Percentiles rank a stretch among this genome's conserved stretches.
These are phyloP conservation scores for Anas flavirostris DNA, from an alignment of 2,797 vertebrate species.

Conservation along the genomic window DNA sequence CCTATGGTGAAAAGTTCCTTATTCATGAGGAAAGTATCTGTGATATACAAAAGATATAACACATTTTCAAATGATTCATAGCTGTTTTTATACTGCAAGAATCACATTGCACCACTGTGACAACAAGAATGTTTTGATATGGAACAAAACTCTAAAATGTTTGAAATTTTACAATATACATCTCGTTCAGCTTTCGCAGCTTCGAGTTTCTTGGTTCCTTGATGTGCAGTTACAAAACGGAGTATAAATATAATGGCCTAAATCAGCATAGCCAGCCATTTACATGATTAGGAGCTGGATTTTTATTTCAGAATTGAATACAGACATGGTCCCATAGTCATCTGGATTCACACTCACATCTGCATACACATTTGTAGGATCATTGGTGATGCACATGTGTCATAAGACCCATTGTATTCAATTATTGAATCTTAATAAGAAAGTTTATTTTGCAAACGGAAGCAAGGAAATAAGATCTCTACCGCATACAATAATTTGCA, in stretches of 20 bases:
- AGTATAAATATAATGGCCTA: not conserved
- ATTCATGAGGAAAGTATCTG: not conserved
- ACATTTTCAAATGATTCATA: not conserved
- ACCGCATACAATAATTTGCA: not conserved
- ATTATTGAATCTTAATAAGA: not conserved
- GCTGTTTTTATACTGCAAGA: not conserved
- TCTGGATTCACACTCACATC: not conserved
- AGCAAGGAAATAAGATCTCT: not conserved
- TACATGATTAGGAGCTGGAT: not conserved
- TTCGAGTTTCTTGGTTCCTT: not conserved
- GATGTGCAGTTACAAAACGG: not conserved
- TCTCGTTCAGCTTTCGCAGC: not conserved
- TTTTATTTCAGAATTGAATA: conserved; percentile 8
- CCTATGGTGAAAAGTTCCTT: conserved; percentile 7
- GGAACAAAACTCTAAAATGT: not conserved
- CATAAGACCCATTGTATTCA: not conserved
- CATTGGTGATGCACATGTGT: not conserved
- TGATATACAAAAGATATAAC: not conserved
- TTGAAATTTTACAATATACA: not conserved
- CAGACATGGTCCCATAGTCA: not conserved
- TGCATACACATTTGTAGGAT: not conserved
- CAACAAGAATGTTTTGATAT: conserved; percentile 15
- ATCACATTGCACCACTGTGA: not conserved
- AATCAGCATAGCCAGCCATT: conserved; percentile 9
- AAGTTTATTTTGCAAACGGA: conserved; percentile 9